Base-by-base conservation (phyloP, 2,797 vertebrate species). In the Leuciscus waleckii region DNA sequence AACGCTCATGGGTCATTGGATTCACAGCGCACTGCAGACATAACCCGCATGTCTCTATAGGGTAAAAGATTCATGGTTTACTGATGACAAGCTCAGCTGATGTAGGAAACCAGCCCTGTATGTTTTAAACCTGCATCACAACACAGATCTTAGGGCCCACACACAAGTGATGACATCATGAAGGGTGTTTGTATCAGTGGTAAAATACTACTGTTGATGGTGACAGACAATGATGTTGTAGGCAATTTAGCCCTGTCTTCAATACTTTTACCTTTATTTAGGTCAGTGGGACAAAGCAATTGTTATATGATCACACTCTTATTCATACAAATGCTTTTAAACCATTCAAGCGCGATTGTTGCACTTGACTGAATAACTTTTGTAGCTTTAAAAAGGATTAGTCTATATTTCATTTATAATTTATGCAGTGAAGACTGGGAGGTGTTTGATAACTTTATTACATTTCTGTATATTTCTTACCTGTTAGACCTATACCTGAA, bases 41-140 rank as follows among this genome's bases (percentile, higher is more conserved):
- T 67, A 73, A 49, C 70, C 75, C 29, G 7, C 9, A 67, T 79
- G 67, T 39, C 51, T 79, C 65, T 79, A 65, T 51, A 75, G 29
- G 16, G 41, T 51, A 75, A 75, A 83, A 65, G 74, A 83, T 67
- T 67, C 58, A 63, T 39, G 51, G 41, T 63, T 61, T 75, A 65
- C 58, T 75, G 56, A 83, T 41, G 65, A 81, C 65, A 73, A 19
- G 69, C 54, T 63, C 69, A 82, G 54, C 26, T 63, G 29, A 51
- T 63, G 69, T n/a, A 74, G 41, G 37, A 39, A 51, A 19, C 7
- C 21, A 9, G 14, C 19, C 13, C 69, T 74, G 14, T 35, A 85
- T 74, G 58, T 67, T 65, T 82, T 61, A 75, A 63, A 29, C 49
- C 49, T 56, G 74, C 5, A 35, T 29, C 21, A 23, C 23, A 23